These are phyloP conservation scores for Volucella bombylans DNA, from an alignment of 2,888 invertebrate genomes.

Conservation along the genomic window DNA sequence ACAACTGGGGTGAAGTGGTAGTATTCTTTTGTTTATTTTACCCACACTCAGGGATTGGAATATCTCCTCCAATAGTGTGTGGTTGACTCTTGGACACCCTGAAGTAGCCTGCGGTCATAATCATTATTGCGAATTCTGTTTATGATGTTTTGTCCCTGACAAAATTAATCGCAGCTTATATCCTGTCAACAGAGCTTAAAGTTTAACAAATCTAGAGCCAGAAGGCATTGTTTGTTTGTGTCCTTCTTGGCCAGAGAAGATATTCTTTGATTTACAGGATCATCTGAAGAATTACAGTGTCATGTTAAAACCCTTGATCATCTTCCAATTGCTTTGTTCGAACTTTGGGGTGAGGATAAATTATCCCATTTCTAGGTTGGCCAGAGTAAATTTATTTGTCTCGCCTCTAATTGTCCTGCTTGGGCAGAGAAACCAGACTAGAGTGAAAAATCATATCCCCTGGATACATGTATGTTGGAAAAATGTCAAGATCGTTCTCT, in stretches of 20 bases:
- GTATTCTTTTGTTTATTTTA: constrained; percentile 39
- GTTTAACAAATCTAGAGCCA: constrained; percentile 46
- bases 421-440: constrained; percentile 13
- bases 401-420: constrained; percentile 46
- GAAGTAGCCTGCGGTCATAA: constrained; percentile 17
- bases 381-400: constrained; percentile 48
- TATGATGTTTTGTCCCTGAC: constrained; percentile 57
- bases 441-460: constrained; percentile 22
- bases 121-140: constrained; percentile 59
- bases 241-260: neutral
- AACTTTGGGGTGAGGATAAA: constrained; percentile 1
- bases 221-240: constrained; percentile 46
- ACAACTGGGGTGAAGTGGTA: too few relatives aligned
- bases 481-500: constrained; percentile 49
- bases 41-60: constrained; percentile 37
- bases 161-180: constrained; percentile 64
- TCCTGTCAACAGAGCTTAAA: constrained; percentile 60
- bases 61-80: constrained; percentile 50
- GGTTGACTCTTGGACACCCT: constrained; percentile 42
- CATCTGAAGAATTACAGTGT: constrained; percentile 6
- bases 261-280: constrained; percentile 9
- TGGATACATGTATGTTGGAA: constrained; percentile 53
- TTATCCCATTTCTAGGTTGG: neutral
- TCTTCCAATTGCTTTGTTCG: neutral
- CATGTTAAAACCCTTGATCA: neutral